Evolutionary conservation across 1,140 invertebrate species (phyloP), one percentile per base, ranked within the genome.

Genomic region (Aricia agestis): DNA sequence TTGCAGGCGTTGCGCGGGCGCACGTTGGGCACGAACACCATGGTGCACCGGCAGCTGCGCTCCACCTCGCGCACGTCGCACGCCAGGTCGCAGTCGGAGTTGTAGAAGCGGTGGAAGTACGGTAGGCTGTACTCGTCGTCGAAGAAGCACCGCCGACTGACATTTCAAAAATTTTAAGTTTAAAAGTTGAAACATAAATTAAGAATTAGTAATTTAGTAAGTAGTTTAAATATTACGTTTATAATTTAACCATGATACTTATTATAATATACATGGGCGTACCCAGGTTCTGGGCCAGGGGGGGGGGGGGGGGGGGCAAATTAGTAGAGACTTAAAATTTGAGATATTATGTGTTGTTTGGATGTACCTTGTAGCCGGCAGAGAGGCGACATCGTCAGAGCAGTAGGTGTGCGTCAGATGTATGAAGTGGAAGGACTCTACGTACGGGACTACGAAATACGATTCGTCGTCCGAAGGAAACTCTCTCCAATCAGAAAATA

Each of bases 131-230:
- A 19, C 68, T 89, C 86, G 36, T 87, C 66, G 0, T 74, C 69
- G 42, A 86, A 84, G 25, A 77, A 78, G 66, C 86, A 90, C 15
- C 83, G 78, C 5, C 88, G 85, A 65, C 88, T 90, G 74, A 67
- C 15, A 66, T 59, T 31, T 36, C 18, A 36, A 66, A 10, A 1
- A 15, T 10, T 52, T 52, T 52, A 25, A 25, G 25, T 25, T 25
- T 25, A 25, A 25, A 25, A 25, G 25, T 25, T 25, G 25, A 25
- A 25, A 25, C 25, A 25, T 25, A 25, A 25, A n/a, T n/a, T n/a
- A n/a, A n/a, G n/a, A n/a, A n/a, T n/a, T n/a, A n/a, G n/a, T 25
- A 25, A 25, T 25, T 25, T 25, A 25, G 25, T 25, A 25, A 25
- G 25, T 25, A 25, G 25, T n/a, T n/a, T n/a, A n/a, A n/a, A n/a